These are phyloP conservation scores for Apodemus speciosus DNA, from an alignment of 2,113 vertebrate genomes.

Conservation along the genomic window DNA sequence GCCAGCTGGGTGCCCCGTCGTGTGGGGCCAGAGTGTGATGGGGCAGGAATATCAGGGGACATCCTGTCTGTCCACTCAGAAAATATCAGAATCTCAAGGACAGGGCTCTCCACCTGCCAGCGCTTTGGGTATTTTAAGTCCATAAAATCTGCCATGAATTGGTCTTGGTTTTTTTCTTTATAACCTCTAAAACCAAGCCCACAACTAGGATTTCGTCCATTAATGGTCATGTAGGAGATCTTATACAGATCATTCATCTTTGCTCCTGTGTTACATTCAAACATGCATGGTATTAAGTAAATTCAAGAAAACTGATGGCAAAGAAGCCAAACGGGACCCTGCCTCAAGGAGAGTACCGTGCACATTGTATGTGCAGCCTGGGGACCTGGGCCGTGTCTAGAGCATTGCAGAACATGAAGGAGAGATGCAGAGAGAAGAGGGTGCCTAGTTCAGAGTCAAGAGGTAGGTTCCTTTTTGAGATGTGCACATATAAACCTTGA, in stretches of 20 bases:
- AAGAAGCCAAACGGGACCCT: background rate
- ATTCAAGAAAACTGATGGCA: background rate
- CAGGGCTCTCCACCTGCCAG: too few species aligned
- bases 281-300: background rate
- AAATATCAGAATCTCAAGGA: background rate
- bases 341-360: background rate
- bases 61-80: background rate
- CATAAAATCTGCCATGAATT: background rate
- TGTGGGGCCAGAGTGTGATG: background rate
- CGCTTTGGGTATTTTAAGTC: background rate
- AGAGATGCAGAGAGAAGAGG: background rate
- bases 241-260: background rate
- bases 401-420: too few species aligned
- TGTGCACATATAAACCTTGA: fast-evolving
- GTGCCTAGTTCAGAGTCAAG: background rate
- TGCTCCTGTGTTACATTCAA: background rate
- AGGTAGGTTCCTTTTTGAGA: background rate
- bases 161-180: background rate
- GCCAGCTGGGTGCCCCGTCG: background rate
- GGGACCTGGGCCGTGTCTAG: fast-evolving
- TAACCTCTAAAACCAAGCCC: background rate
- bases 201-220: background rate
- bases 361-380: fast-evolving
- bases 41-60: background rate
- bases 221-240: background rate